Conservation (phyloP, 2,888 invertebrate species). For the Eutolmus rufibarbis region DNA sequence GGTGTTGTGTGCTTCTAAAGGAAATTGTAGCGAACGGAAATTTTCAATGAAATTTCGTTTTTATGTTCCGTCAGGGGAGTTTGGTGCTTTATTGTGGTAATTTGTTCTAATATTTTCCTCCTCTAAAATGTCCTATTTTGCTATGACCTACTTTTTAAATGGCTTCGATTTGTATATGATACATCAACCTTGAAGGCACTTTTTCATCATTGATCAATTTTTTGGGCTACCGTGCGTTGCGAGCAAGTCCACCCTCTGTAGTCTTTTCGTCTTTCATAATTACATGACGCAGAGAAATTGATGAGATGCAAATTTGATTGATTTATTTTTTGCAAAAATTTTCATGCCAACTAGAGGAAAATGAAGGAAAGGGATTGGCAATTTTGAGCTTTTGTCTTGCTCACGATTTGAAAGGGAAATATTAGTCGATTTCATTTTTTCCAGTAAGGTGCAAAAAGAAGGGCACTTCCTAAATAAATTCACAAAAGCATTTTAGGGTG, state of each 20-base stretch:
- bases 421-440: neutral
- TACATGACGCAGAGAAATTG: neutral
- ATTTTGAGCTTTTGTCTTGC: neutral
- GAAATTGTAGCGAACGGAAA: constrained; percentile 23
- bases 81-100: constrained; percentile 15
- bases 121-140: constrained; percentile 17
- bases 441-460: neutral
- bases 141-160: constrained; percentile 29
- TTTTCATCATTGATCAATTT: constrained; percentile 24
- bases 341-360: neutral
- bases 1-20: neutral
- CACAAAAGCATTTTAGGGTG: neutral
- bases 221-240: neutral
- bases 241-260: neutral
- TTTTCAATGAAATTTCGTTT: constrained; percentile 27
- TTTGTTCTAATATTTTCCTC: constrained; percentile 26
- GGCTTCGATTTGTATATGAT: constrained; percentile 23
- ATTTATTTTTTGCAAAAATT: neutral
- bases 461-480: neutral
- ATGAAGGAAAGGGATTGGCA: neutral
- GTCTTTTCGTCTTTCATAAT: neutral
- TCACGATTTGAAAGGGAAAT: neutral
- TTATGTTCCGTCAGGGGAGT: neutral
- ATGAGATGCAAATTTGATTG: constrained; percentile 29
- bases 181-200: constrained; percentile 27